Evolutionary conservation across 2,113 vertebrate species (phyloP).

Genomic region (Rhabdornis inornatus): DNA sequence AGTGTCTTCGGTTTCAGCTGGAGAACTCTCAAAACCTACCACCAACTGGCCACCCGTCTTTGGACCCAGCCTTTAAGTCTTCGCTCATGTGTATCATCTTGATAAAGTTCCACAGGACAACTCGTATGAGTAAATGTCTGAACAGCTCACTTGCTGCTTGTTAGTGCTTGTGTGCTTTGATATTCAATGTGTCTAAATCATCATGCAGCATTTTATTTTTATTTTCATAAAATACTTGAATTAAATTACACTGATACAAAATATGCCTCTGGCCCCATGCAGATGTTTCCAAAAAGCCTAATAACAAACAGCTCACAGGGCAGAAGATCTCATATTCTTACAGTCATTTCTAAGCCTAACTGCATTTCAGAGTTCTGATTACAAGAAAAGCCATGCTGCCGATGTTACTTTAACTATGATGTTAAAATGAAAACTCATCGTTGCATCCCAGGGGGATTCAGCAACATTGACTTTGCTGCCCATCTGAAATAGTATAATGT

Average conservation of each 20-base stretch:
- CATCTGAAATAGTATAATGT: constrained; percentile 66
- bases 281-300: constrained; percentile 68
- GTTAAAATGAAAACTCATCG: constrained; percentile 69
- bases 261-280: constrained; percentile 60
- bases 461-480: constrained; percentile 65
- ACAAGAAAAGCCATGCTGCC: constrained; percentile 30
- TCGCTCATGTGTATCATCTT: not conserved
- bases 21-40: not conserved
- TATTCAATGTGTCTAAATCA: constrained; percentile 63
- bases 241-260: constrained; percentile 72
- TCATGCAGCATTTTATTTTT: constrained; percentile 38
- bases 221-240: constrained; percentile 69
- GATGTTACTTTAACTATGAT: constrained; percentile 49
- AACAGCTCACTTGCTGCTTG: constrained; percentile 41
- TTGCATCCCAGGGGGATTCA: constrained; percentile 36
- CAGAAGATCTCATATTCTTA: constrained; percentile 50
- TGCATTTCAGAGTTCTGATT: constrained; percentile 44
- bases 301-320: constrained; percentile 75
- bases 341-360: constrained; percentile 36
- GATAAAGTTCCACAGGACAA: constrained; percentile 23
- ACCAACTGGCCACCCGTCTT: not conserved
- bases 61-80: not conserved
- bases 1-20: not conserved
- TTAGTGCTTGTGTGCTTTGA: constrained; percentile 57
- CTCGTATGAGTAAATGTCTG: not conserved